phyloP scores from a whole-genome alignment of 2,888 invertebrate species.

The Tubulanus polymorphus region DNA sequence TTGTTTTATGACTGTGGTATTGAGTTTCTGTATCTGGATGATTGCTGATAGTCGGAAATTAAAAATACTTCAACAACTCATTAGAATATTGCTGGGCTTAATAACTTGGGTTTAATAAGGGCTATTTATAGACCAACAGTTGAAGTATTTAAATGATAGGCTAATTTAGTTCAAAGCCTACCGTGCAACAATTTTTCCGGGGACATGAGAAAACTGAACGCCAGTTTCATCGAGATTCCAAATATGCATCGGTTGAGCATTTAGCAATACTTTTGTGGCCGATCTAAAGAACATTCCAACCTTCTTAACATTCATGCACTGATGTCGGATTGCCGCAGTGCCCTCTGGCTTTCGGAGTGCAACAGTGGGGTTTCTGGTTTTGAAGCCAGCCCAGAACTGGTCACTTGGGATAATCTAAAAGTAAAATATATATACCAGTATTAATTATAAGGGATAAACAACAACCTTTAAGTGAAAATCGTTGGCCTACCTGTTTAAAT shows the following conservation, averaged over 20 bases:
- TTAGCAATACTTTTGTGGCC: neutral
- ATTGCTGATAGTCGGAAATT: too few species aligned
- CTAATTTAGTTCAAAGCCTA: neutral
- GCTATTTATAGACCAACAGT: too few species aligned
- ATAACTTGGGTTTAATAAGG: too few species aligned
- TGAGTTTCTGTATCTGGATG: too few species aligned
- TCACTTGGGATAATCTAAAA: neutral
- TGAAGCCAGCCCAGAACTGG: neutral
- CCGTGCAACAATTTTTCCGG: neutral
- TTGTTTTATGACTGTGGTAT: too few species aligned
- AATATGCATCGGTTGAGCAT: too few species aligned
- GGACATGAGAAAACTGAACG: neutral
- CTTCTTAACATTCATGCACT: slow-evolving; percentile 1
- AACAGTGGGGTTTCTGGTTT: neutral
- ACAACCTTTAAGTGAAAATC: too few species aligned
- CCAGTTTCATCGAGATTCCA: neutral
- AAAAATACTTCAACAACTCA: too few species aligned
- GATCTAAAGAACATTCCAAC: neutral
- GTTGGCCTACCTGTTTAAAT: neutral
- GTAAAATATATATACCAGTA: too few species aligned
- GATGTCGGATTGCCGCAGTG: neutral
- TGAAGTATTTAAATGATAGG: too few species aligned
- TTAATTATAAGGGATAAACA: too few species aligned
- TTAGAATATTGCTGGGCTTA: too few species aligned
- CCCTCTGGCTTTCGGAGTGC: neutral